Base-by-base conservation (phyloP, 2,113 vertebrate species). In the Podilymbus podiceps region DNA sequence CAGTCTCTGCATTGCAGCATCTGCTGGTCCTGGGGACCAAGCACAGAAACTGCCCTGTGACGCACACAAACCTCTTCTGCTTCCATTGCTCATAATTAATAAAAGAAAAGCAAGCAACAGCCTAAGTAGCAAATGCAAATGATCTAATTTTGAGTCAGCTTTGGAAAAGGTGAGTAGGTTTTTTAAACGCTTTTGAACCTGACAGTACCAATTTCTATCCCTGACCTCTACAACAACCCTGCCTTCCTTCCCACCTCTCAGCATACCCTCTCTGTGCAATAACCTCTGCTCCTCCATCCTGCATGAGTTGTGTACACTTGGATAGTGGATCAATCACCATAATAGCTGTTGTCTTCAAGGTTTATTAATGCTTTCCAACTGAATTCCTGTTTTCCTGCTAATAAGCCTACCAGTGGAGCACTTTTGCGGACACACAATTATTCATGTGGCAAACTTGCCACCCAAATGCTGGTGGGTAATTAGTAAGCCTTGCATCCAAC, bases 351-450 rank as follows among this genome's bases (percentile, higher is more conserved):
- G 59, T 94, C 77, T 91, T 89, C 63, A 18, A 94, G 84, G 60
- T 62, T 94, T 95, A 91, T 94, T 95, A 68, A 77, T 84, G 88
- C 77, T 94, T 93, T 94, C 74, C 88, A 90, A 46, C 38, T 52
- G 73, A 92, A 93, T 93, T 75, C 69, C 49, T 71, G 44, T 96
- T 94, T 88, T 73, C 69, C 66, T 71, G 87, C 49, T 95, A 95
- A 96, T 85, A 94, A 89, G 56, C 40, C 69, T 89, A 52, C 50
- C 92, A 69, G 53, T 75, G 78, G 89, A 96, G 89, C 64, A 67
- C 53, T 97, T 94, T 23, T 13, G 53, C n/a, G 75, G 87, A 75
- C 77, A 67, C 1, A 2, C 46, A 38, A 69, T 95, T 96, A 96
- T 67, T 95, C 94, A 95, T 83, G 78, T 64, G 52, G 71, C 89